Conservation (phyloP, 2,113 vertebrate species). For the Ceyx cyanopectus region DNA sequence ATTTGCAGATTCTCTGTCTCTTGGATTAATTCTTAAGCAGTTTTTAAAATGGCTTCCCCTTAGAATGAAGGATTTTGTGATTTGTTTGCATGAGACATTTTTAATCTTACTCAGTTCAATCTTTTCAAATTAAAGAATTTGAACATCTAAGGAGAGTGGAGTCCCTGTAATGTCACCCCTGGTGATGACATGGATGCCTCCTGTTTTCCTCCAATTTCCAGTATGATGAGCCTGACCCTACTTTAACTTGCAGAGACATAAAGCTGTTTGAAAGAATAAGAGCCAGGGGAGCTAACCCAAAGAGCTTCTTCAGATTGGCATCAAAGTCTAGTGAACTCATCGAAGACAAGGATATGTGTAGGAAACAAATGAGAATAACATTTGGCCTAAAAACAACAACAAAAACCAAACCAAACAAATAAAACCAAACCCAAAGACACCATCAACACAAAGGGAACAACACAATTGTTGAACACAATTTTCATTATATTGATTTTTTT, state of each 20-base stretch:
- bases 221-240: background rate
- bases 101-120: background rate
- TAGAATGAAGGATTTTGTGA: background rate
- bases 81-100: background rate
- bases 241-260: accelerated
- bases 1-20: background rate
- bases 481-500: background rate
- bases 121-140: background rate
- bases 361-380: background rate
- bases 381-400: background rate
- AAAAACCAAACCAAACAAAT: background rate
- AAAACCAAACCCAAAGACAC: background rate
- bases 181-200: accelerated
- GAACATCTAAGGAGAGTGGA: background rate
- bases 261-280: background rate
- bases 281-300: background rate
- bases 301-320: background rate
- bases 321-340: background rate
- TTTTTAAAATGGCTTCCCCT: background rate
- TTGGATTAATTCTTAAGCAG: background rate
- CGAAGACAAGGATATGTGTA: background rate
- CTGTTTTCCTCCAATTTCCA: background rate
- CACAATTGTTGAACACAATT: background rate
- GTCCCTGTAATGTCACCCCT: background rate
- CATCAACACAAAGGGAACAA: background rate